phyloP scores from a whole-genome alignment of 2,888 invertebrate species.

The Eupithecia exiguata region DNA sequence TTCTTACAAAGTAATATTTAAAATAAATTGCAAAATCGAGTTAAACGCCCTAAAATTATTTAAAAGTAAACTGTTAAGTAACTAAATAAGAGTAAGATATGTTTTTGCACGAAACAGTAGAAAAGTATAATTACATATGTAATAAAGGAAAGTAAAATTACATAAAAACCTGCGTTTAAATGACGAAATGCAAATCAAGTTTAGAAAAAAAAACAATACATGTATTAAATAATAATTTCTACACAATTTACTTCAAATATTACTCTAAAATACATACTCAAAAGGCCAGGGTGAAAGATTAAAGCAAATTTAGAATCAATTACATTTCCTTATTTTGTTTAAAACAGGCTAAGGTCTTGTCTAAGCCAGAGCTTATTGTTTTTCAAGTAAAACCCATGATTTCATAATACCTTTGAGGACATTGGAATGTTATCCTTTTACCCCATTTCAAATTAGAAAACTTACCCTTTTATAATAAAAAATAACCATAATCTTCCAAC shows the following conservation, averaged over 20 bases:
- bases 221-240: constrained; percentile 18
- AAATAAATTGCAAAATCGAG: constrained; percentile 60
- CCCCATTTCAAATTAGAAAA: background rate
- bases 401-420: background rate
- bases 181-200: constrained; percentile 18
- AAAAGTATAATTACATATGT: background rate
- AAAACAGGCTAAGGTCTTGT: background rate
- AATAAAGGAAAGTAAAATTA: background rate
- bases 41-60: background rate
- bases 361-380: background rate
- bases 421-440: constrained; percentile 3
- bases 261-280: constrained; percentile 51
- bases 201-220: background rate
- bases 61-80: constrained; percentile 12
- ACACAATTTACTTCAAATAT: constrained; percentile 71
- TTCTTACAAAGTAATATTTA: constrained; percentile 63
- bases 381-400: background rate
- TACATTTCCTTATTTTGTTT: background rate
- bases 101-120: constrained; percentile 13
- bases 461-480: background rate
- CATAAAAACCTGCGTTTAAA: background rate
- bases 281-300: constrained; percentile 30
- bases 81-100: constrained; percentile 30
- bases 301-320: background rate
- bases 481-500: constrained; percentile 26